phyloP scores from a whole-genome alignment of 2,797 vertebrate genomes.

The Botia almorhae region DNA sequence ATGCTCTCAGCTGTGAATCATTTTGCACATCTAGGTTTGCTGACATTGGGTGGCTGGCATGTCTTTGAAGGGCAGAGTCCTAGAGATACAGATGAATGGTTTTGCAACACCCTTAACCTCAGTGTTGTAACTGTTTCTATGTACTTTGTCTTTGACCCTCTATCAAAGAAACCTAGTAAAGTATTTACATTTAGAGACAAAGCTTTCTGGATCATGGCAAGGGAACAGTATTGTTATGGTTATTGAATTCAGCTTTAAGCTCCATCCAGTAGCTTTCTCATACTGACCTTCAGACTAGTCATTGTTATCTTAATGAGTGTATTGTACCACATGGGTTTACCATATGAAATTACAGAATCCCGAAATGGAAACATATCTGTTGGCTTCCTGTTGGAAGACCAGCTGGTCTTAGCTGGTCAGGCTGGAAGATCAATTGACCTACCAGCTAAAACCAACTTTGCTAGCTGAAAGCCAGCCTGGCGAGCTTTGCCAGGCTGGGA shows the following conservation, averaged over 20 bases:
- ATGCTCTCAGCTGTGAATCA: neutral
- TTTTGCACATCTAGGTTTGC: neutral
- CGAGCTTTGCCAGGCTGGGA: too few relatives aligned
- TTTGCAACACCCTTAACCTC: neutral
- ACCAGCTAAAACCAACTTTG: too few relatives aligned
- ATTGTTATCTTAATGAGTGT: conserved; percentile 23
- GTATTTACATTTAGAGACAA: conserved; percentile 34
- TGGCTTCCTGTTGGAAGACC: neutral
- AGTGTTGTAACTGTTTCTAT: conserved; percentile 19
- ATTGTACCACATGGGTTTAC: conserved; percentile 18
- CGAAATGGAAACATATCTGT: conserved; percentile 19
- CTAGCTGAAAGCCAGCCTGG: too few relatives aligned
- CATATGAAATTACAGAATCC: conserved; percentile 36
- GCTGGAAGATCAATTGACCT: too few relatives aligned
- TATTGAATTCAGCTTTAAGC: conserved; percentile 3
- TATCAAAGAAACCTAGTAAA: conserved; percentile 38
- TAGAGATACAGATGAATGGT: neutral
- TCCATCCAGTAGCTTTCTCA: neutral
- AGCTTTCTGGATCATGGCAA: conserved; percentile 36
- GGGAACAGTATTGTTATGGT: conserved; percentile 12
- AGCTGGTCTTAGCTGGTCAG: too few relatives aligned
- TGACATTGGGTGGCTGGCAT: conserved; percentile 7
- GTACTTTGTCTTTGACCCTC: conserved; percentile 18
- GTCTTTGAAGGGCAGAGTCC: neutral
- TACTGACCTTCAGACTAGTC: neutral